Evolutionary conservation across 2,113 vertebrate genomes (phyloP), one percentile per base, ranked within the genome.

Genomic region (Mionectes macconnelli): DNA sequence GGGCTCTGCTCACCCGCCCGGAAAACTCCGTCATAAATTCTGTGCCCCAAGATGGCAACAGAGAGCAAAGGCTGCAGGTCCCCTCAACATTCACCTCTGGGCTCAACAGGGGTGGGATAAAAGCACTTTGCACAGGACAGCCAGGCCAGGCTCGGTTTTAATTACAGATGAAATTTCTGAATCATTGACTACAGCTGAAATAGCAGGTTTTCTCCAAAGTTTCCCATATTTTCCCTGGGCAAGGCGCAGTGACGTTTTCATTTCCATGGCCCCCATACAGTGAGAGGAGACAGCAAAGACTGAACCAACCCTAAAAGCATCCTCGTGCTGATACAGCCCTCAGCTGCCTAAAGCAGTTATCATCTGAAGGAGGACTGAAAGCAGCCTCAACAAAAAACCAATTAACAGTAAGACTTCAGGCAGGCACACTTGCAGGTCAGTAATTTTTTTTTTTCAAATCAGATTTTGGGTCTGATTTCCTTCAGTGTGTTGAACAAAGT

Each of bases 21-120:
- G 14, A 57, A 62, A 49, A 16, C 40, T 63, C 76, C 10, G 19
- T n/a, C 68, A 45, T 37, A 63, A 40, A 42, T 28, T 12, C 52
- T 75, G 88, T 44, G 59, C 84, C 93, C 89, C 9, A 15, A 84
- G 89, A 63, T 62, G 84, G 89, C 84, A 87, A 78, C 76, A 66
- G 68, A 68, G 80, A 92, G 84, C 94, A 91, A 31, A 81, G 72
- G n/a, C 91, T 60, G 27, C n/a, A 21, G 69, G 9, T 22, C 4
- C 0, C 44, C 62, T 35, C 10, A 35, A 23, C 0, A 4, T 14
- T 4, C 0, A 24, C 14, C 28, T 37, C 35, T 2, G 13, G 52
- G 60, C 68, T 55, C 55, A 37, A 2, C 21, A 25, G 27, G 11
- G 39, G 47, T 63, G 3, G 5, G 17, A 39, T 0, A 55, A 39